phyloP scores from a whole-genome alignment of 2,888 invertebrate species.

The Philaethria dido region DNA sequence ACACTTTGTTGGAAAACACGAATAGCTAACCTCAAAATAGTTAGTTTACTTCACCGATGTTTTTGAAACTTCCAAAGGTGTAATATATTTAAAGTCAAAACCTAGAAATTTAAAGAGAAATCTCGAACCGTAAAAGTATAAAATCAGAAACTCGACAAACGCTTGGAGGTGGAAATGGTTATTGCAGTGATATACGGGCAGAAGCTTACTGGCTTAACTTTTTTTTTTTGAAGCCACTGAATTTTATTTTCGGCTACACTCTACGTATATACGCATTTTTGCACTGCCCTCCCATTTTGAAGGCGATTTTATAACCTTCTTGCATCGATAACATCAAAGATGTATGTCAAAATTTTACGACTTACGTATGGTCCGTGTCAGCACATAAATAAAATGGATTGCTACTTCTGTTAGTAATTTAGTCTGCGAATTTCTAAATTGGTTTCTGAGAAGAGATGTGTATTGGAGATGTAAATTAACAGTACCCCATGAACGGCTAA shows the following conservation, averaged over 20 bases:
- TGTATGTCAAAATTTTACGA: neutral
- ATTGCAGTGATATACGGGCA: conserved; percentile 57
- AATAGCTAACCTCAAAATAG: neutral
- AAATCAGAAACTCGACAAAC: conserved; percentile 43
- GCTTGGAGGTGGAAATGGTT: conserved; percentile 55
- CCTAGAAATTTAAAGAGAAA: conserved; percentile 34
- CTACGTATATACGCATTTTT: conserved; percentile 18
- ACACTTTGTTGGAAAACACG: neutral
- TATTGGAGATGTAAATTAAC: too few relatives aligned
- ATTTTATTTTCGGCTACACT: conserved; percentile 31
- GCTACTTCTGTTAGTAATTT: neutral
- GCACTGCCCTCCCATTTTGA: conserved; percentile 6
- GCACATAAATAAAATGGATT: too few relatives aligned
- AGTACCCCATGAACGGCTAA: too few relatives aligned
- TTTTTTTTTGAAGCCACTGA: conserved; percentile 61
- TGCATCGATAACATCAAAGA: neutral
- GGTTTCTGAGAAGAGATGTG: neutral
- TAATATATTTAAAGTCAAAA: conserved; percentile 20
- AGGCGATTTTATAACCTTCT: conserved; percentile 1
- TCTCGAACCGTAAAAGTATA: conserved; percentile 44
- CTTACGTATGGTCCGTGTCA: neutral
- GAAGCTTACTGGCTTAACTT: too few relatives aligned
- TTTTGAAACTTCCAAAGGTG: conserved; percentile 4
- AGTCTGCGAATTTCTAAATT: too few relatives aligned
- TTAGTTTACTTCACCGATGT: neutral